Evolutionary conservation across 2,888 invertebrate species (phyloP).

Genomic region (Papilio protenor): DNA sequence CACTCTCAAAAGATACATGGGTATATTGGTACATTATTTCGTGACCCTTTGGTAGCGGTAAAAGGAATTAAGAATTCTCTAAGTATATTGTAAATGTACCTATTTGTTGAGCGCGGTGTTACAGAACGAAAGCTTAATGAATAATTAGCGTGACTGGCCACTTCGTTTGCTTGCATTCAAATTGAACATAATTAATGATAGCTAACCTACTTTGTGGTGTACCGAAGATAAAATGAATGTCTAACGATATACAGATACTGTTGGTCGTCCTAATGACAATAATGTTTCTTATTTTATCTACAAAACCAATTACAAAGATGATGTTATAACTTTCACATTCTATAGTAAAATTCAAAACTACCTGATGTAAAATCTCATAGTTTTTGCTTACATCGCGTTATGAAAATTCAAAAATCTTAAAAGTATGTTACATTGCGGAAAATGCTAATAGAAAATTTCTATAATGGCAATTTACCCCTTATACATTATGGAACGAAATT

Average conservation of each 20-base stretch:
- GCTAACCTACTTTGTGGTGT: conserved; percentile 10
- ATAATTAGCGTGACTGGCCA: conserved; percentile 25
- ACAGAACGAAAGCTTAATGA: conserved; percentile 21
- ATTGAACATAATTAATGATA: conserved; percentile 26
- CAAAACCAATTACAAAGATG: too few species aligned
- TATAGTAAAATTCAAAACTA: too few species aligned
- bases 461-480: too few species aligned
- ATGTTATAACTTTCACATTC: too few species aligned
- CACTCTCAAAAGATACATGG: not conserved
- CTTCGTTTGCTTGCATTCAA: conserved; percentile 28
- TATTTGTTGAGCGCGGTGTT: not conserved
- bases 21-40: not conserved
- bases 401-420: too few species aligned
- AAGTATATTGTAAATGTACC: not conserved
- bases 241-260: not conserved
- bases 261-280: too few species aligned
- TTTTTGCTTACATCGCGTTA: too few species aligned
- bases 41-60: not conserved
- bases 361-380: too few species aligned
- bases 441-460: too few species aligned
- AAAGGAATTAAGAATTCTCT: not conserved
- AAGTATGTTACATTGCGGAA: too few species aligned
- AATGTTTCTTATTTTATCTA: too few species aligned
- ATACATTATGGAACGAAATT: conserved; percentile 19
- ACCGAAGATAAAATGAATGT: not conserved